A percentile compares a stretch with the other conserved stretches of the same genome.
Conservation (phyloP, 2,797 vertebrate genomes). For the Stomatorhinus walkeri region DNA sequence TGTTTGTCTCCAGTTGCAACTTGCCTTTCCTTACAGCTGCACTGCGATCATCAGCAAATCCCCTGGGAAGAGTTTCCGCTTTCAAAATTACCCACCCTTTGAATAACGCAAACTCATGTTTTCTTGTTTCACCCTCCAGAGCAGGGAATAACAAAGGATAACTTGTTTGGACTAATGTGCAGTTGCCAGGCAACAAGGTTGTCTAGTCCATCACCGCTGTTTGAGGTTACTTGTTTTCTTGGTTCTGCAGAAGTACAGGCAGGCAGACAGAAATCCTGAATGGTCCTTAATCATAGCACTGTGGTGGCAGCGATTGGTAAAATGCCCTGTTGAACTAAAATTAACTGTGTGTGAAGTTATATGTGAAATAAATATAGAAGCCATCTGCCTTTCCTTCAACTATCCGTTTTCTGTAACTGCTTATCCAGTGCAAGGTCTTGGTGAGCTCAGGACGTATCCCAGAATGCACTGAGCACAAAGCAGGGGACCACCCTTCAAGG, state of each 20-base stretch:
- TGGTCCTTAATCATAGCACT: not conserved
- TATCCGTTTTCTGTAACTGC: not conserved
- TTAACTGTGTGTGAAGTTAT: not conserved
- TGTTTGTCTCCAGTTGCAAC: conserved; percentile 11
- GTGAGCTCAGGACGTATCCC: not conserved
- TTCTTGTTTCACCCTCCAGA: conserved; percentile 39
- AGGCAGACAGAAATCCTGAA: not conserved
- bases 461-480: not conserved
- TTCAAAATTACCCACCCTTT: conserved; percentile 10
- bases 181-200: conserved; percentile 69
- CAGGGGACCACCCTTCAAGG: not conserved
- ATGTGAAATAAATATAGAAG: not conserved
- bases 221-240: conserved; percentile 46
- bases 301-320: not conserved
- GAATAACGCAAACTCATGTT: conserved; percentile 40
- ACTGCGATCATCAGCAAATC: conserved; percentile 7
- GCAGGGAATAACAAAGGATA: conserved; percentile 52
- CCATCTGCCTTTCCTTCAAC: not conserved
- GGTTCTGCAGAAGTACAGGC: not conserved
- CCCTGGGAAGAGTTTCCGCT: conserved; percentile 2
- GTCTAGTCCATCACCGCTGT: conserved; percentile 49
- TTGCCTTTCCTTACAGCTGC: conserved; percentile 10
- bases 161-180: conserved; percentile 58
- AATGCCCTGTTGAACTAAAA: not conserved
- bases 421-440: not conserved